Conservation (phyloP, 2,797 vertebrate species). For the Sebastes kiyomatsui region DNA sequence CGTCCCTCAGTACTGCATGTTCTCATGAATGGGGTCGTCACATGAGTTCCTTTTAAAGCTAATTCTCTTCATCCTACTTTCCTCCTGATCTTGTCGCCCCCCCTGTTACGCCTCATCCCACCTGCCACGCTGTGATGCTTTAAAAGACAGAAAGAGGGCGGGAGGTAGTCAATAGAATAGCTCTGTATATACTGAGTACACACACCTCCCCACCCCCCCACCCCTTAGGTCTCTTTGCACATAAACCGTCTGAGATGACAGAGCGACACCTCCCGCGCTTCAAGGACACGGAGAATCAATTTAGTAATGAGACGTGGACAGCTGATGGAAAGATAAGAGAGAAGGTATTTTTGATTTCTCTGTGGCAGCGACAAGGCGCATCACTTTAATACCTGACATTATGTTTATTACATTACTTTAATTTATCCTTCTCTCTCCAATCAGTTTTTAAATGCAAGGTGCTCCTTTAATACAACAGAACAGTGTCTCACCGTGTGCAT, state of each 20-base stretch:
- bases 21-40: conserved; percentile 15
- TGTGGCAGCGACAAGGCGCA: conserved; percentile 4
- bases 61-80: conserved; percentile 11
- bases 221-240: conserved; percentile 15
- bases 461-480: neutral
- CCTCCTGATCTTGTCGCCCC: conserved; percentile 9
- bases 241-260: conserved; percentile 53
- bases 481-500: neutral
- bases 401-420: conserved; percentile 17
- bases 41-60: conserved; percentile 18
- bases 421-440: neutral
- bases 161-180: conserved; percentile 31
- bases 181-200: neutral
- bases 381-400: conserved; percentile 23
- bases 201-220: neutral
- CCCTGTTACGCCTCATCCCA: neutral
- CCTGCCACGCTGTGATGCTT: conserved; percentile 21
- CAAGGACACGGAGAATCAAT: conserved; percentile 62
- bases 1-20: neutral
- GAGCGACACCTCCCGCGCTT: conserved; percentile 30
- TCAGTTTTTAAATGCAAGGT: conserved; percentile 27
- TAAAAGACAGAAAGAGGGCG: conserved; percentile 14
- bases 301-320: conserved; percentile 51
- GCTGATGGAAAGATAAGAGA: conserved; percentile 43
- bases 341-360: conserved; percentile 33